Evolutionary conservation across 1,140 invertebrate species (phyloP).

Genomic region (Cyrtorhinus lividipennis): DNA sequence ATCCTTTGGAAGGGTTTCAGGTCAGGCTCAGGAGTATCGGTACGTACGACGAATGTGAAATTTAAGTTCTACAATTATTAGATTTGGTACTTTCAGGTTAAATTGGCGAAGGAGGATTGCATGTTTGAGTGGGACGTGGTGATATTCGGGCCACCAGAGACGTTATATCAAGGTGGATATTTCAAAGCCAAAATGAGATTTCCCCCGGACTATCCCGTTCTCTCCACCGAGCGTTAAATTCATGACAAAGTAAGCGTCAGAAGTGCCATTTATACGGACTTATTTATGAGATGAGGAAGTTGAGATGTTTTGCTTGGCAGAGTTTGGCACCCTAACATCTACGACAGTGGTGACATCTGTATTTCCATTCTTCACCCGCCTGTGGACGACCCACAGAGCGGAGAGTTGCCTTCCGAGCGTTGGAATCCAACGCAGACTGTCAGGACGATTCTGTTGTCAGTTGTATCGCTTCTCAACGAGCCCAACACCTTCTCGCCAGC

Average conservation of each 20-base stretch:
- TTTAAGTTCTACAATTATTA: no score
- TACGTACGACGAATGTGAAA: no score
- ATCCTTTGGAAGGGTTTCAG: constrained; percentile 94
- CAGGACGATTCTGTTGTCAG: constrained; percentile 87
- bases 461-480: constrained; percentile 95
- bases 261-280: no score
- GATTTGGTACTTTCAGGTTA: constrained; percentile 70
- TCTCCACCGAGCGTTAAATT: constrained; percentile 93
- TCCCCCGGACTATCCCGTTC: constrained; percentile 89
- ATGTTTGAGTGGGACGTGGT: constrained; percentile 98
- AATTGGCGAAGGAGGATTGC: constrained; percentile 90
- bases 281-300: not conserved
- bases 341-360: constrained; percentile 98
- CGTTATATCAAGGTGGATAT: constrained; percentile 95
- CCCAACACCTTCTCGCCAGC: constrained; percentile 98
- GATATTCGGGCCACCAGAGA: constrained; percentile 95
- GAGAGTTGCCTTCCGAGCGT: constrained; percentile 92
- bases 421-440: constrained; percentile 99
- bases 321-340: constrained; percentile 99
- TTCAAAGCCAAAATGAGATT: constrained; percentile 97
- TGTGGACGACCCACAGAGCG: constrained; percentile 94
- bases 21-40: no score
- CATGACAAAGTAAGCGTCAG: constrained; percentile 66
- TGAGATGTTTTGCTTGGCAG: not conserved
- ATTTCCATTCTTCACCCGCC: constrained; percentile 98